Percentiles rank a stretch among this genome's conserved stretches.
These are phyloP conservation scores for Pantherophis vulpinus DNA, from an alignment of 2,797 vertebrate species.

Conservation along the genomic window DNA sequence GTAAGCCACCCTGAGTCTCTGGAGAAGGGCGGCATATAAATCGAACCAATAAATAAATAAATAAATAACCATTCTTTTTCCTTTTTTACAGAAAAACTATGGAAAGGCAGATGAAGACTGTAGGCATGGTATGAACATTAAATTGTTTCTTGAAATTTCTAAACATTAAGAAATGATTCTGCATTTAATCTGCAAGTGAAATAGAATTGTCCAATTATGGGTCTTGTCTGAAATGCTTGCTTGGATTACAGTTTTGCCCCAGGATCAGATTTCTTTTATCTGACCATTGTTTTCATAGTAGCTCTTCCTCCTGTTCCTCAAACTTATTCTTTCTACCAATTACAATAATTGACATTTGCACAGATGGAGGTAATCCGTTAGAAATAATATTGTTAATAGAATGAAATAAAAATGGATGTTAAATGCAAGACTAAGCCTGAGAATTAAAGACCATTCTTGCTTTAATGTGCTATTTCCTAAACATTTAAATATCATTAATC, in stretches of 20 bases:
- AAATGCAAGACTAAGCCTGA: not conserved
- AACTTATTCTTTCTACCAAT: not conserved
- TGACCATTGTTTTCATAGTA: not conserved
- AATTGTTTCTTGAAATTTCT: conserved; percentile 52
- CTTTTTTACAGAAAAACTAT: conserved; percentile 92
- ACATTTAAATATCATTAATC: not conserved
- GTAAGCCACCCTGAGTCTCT: no score
- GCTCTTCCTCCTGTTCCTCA: not conserved
- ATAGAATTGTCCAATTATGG: not conserved
- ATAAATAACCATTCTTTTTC: conserved; percentile 56
- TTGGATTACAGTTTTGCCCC: not conserved
- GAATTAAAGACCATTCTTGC: not conserved
- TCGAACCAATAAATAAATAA: no score
- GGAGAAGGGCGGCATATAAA: no score
- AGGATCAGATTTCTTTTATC: not conserved
- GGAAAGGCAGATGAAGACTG: conserved; percentile 99
- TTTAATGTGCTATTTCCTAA: not conserved
- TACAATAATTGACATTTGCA: not conserved
- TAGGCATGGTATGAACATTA: conserved; percentile 88
- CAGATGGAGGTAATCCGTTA: not conserved
- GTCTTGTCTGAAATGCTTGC: not conserved
- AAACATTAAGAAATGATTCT: conserved; percentile 33
- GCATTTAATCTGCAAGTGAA: not conserved
- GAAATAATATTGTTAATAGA: not conserved
- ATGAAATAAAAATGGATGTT: not conserved